These are phyloP conservation scores for Channallabes apus DNA, from an alignment of 2,797 vertebrate genomes.

Conservation along the genomic window DNA sequence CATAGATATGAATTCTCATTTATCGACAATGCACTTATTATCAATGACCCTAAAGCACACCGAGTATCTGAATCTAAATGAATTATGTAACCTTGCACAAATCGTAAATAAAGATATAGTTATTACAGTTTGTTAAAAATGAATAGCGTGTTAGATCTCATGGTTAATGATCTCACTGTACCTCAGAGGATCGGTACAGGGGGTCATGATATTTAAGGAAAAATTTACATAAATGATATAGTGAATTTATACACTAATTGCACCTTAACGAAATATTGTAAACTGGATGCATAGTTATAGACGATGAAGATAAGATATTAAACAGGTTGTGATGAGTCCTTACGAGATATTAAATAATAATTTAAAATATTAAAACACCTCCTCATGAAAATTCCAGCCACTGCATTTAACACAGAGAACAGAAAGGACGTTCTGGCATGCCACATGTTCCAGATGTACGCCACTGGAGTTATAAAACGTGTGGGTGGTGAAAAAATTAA, in stretches of 20 bases:
- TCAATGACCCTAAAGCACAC: neutral
- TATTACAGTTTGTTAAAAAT: neutral
- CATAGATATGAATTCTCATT: neutral
- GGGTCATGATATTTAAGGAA: neutral
- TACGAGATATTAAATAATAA: neutral
- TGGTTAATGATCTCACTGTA: neutral
- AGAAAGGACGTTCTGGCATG: neutral
- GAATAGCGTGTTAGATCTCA: neutral
- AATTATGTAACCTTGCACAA: neutral
- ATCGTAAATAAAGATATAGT: neutral
- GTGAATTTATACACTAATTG: neutral
- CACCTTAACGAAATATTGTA: neutral
- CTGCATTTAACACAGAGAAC: neutral
- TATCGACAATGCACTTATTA: neutral
- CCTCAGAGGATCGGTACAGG: neutral
- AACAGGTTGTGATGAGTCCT: neutral
- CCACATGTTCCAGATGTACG: conserved; percentile 19
- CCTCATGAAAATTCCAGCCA: neutral
- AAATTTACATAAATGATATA: neutral
- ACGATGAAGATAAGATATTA: neutral
- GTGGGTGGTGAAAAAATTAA: neutral
- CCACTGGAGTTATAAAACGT: neutral
- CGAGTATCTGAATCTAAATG: neutral
- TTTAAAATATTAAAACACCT: neutral
- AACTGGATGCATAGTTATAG: neutral